phyloP scores from a whole-genome alignment of 2,797 vertebrate species.

The Schizothorax lantsangensis region DNA sequence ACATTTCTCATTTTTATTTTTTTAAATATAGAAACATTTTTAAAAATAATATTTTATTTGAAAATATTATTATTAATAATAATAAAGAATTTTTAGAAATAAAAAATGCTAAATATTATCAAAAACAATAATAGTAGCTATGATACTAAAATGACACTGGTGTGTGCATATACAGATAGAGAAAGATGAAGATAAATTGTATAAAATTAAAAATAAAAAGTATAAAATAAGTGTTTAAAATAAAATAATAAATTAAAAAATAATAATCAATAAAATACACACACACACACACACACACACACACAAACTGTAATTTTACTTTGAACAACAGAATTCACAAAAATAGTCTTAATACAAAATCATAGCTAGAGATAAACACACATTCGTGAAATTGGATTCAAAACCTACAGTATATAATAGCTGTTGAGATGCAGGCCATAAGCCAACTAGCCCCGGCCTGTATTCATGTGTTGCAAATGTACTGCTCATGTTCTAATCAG shows the following conservation, averaged over 20 bases:
- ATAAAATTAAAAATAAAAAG: neutral
- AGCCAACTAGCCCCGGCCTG: neutral
- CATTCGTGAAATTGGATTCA: neutral
- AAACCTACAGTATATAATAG: neutral
- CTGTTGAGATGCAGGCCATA: neutral
- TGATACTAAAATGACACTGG: neutral
- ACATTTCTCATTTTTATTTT: neutral
- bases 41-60: neutral
- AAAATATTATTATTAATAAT: neutral
- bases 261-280: neutral
- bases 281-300: neutral
- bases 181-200: neutral
- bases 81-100: neutral
- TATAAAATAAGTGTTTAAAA: neutral
- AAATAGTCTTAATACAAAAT: neutral
- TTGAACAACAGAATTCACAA: neutral
- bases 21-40: too few relatives aligned
- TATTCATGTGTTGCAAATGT: conserved; percentile 3
- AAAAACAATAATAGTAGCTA: neutral
- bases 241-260: neutral
- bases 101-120: neutral
- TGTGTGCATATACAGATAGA: neutral
- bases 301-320: neutral
- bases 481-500: conserved; percentile 41
- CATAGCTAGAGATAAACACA: neutral